Conservation (phyloP, 2,113 vertebrate genomes). For the Chunga burmeisteri region DNA sequence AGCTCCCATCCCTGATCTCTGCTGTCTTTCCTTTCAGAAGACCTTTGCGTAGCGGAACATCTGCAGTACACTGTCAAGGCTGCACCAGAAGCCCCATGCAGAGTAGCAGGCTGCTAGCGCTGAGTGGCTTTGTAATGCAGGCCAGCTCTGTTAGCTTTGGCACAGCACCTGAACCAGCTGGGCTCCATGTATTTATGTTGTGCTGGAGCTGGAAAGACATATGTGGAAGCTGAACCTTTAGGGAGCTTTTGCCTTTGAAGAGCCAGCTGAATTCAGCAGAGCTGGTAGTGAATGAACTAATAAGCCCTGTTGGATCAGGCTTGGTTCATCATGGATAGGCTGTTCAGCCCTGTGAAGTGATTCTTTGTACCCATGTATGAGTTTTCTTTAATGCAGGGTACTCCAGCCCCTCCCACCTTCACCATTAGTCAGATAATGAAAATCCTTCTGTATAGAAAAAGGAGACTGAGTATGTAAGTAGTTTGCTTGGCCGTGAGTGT, state of each 20-base stretch:
- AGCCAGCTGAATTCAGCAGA: not conserved
- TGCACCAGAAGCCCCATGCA: not conserved
- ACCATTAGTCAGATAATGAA: not conserved
- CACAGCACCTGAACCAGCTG: not conserved
- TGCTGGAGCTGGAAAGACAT: not conserved
- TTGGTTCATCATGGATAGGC: not conserved
- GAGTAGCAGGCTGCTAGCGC: not conserved
- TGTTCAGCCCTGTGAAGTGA: not conserved
- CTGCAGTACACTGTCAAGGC: fast-evolving
- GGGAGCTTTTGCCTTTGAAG: not conserved
- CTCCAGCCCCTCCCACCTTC: not conserved
- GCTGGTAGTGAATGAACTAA: not conserved
- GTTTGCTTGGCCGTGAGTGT: not conserved
- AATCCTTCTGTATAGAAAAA: not conserved
- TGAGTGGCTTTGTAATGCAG: not conserved
- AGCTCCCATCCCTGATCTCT: not conserved
- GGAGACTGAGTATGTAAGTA: not conserved
- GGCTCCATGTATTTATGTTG: not conserved
- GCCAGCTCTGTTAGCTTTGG: not conserved
- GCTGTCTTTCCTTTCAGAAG: not conserved
- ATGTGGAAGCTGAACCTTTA: not conserved
- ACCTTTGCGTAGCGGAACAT: not conserved
- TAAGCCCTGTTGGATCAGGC: not conserved
- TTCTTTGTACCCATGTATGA: fast-evolving
- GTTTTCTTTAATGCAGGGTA: not conserved